phyloP scores from a whole-genome alignment of 2,888 invertebrate species.

The Smittia aterrima region DNA sequence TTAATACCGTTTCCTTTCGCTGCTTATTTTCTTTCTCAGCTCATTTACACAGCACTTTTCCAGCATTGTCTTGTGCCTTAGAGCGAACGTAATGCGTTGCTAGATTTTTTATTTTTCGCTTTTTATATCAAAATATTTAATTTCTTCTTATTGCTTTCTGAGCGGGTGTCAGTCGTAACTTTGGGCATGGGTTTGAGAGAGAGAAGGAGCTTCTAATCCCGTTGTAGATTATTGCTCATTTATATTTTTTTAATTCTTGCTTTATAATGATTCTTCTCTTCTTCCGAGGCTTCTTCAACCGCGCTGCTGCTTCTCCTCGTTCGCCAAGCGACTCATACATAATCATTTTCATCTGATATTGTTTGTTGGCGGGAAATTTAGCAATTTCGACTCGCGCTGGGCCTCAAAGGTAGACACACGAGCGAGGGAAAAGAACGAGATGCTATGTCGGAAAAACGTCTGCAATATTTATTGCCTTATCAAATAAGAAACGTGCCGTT shows the following conservation, averaged over 20 bases:
- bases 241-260: constrained; percentile 17
- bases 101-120: not conserved
- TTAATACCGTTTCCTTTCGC: not conserved
- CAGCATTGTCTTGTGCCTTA: not conserved
- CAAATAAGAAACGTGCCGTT: constrained; percentile 38
- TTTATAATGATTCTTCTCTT: constrained; percentile 11
- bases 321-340: not conserved
- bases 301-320: not conserved
- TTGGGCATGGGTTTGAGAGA: too few relatives aligned
- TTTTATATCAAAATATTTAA: constrained; percentile 2
- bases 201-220: not conserved
- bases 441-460: constrained; percentile 25
- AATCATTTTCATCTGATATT: not conserved
- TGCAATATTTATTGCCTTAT: constrained; percentile 38
- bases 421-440: not conserved
- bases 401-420: not conserved
- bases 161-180: too few relatives aligned
- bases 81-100: not conserved
- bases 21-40: not conserved
- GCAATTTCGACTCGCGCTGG: not conserved
- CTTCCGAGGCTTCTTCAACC: not conserved
- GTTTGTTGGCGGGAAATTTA: not conserved
- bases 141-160: not conserved
- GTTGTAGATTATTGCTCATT: constrained; percentile 17
- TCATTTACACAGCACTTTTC: not conserved